Conservation (phyloP, 2,888 invertebrate genomes). For the Steinernema hermaphroditum region DNA sequence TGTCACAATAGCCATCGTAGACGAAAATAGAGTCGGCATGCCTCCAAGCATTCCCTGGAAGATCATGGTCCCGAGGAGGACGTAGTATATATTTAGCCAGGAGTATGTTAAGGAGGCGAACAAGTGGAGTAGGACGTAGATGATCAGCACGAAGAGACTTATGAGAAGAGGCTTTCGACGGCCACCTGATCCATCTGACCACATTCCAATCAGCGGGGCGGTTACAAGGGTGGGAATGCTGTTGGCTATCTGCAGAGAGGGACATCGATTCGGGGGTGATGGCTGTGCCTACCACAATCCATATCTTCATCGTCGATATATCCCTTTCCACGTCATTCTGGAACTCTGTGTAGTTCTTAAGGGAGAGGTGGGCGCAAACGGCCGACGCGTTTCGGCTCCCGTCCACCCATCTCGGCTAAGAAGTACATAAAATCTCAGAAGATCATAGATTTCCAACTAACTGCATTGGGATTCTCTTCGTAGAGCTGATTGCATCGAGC, state of each 20-base stretch:
- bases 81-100: conserved; percentile 50
- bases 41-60: conserved; percentile 51
- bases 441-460: neutral
- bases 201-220: conserved; percentile 55
- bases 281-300: conserved; percentile 48
- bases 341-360: conserved; percentile 48
- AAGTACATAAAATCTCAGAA: neutral
- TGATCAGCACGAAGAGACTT: conserved; percentile 44
- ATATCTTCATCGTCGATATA: conserved; percentile 56
- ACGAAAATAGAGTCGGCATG: conserved; percentile 47
- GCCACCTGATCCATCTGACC: conserved; percentile 54
- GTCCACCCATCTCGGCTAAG: neutral
- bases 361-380: conserved; percentile 49
- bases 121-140: conserved; percentile 45
- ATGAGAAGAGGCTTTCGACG: conserved; percentile 52
- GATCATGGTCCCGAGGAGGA: conserved; percentile 49
- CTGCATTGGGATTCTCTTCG: neutral
- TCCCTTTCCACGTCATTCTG: conserved; percentile 59
- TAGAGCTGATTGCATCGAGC: conserved; percentile 39
- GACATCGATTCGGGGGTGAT: neutral
- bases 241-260: conserved; percentile 44
- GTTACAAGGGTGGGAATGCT: conserved; percentile 50
- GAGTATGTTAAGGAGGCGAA: conserved; percentile 53
- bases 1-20: conserved; percentile 53
- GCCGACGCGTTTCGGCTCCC: neutral